Evolutionary conservation across 2,888 invertebrate species (phyloP).

Genomic region (Proisotoma minuta): DNA sequence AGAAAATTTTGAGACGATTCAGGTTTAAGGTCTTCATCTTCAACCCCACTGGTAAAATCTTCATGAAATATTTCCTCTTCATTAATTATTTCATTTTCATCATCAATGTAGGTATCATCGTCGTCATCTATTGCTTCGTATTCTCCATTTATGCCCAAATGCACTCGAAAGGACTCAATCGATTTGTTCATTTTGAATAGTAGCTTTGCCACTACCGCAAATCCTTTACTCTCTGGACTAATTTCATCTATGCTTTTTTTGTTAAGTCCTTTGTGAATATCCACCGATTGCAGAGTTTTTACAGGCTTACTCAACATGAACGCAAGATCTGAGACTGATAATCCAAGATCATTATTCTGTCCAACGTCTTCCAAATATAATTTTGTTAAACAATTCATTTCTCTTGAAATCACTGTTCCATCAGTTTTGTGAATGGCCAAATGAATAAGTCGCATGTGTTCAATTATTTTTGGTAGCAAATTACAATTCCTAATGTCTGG

Average conservation of each 20-base stretch:
- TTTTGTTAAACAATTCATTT: background rate
- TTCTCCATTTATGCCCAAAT: background rate
- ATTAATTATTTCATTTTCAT: background rate
- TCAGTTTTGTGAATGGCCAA: background rate
- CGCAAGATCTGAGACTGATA: background rate
- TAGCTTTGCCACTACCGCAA: background rate
- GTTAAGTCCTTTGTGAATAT: constrained; percentile 6
- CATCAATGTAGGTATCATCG: background rate
- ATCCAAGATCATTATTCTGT: background rate
- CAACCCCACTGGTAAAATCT: background rate
- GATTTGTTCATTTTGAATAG: constrained; percentile 8
- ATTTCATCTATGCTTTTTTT: background rate
- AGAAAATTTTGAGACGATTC: no score
- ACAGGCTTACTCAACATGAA: background rate
- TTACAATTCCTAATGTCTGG: background rate
- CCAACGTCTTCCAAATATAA: constrained; percentile 10
- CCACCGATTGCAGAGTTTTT: background rate
- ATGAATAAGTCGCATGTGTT: constrained; percentile 2
- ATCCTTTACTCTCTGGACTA: background rate
- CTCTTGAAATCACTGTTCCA: background rate
- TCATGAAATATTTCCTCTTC: constrained; percentile 6
- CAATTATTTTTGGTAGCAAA: background rate
- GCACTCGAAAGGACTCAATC: background rate
- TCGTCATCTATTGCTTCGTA: constrained; percentile 1
- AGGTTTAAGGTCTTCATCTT: background rate